Evolutionary conservation across 2,797 vertebrate species (phyloP), one percentile per base, ranked within the genome.

Genomic region (Brachyrhaphis roseni): DNA sequence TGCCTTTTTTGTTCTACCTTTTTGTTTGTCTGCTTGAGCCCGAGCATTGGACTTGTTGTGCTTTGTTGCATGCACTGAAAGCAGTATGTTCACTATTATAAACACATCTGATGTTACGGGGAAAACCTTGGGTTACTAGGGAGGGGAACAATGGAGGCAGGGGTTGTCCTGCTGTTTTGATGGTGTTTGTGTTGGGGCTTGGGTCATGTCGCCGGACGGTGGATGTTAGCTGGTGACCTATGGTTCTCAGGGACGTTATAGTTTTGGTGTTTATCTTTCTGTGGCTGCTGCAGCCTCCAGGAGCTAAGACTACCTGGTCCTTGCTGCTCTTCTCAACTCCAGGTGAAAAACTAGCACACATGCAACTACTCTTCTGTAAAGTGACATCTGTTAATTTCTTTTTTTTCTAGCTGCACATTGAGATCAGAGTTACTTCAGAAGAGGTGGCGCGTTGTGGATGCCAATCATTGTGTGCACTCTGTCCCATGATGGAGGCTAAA

Each of bases 21-120:
- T 89, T 76, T 82, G 64, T 90, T 87, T 86, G 73, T 82, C 71
- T 80, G 83, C 75, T 87, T 8, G 2, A 83, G 66, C 83, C 77
- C 72, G 77, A 36, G 46, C 76, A 75, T 87, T 86, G 86, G 84
- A 82, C 78, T 57, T 79, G 70, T 59, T 76, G 51, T 74, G 74
- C 76, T 81, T 80, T 53, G 53, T 68, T 73, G 64, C 64, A 76
- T 34, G 41, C 47, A 73, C 46, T 57, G 41, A 76, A 64, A 76
- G 41, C 18, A 62, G 1, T 45, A 16, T 62, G 57, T 23, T 28
- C 45, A 28, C 41, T 47, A 46, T 46, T 46, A 34, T 55, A 5
- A 46, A 20, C 28, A 45, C 4, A 4, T 28, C 10, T 26, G 66
- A 43, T 23, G 1, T n/a, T 71, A 15, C 13, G 7, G 41, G 41